Evolutionary conservation across 2,797 vertebrate species (phyloP).

Genomic region (Epinephelus malabaricus): DNA sequence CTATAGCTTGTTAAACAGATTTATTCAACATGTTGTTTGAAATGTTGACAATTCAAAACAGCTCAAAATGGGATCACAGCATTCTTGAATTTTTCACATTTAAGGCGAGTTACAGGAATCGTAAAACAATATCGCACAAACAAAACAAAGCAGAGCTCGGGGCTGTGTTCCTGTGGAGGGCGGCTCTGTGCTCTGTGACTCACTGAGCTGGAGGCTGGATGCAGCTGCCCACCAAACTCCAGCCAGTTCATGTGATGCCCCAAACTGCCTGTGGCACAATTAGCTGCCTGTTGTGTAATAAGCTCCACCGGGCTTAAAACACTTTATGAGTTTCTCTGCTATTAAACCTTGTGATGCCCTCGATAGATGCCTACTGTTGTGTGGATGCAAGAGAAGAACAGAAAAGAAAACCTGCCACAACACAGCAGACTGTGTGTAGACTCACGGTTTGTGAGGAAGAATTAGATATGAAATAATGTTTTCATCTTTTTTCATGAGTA

Average conservation of each 20-base stretch:
- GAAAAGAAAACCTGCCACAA: not conserved
- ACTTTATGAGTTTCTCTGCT: conserved; percentile 55
- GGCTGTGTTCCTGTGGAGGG: conserved; percentile 42
- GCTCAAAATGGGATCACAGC: not conserved
- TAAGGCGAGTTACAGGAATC: not conserved
- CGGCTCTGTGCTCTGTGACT: conserved; percentile 34
- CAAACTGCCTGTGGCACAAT: conserved; percentile 56
- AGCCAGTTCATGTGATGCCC: conserved; percentile 65
- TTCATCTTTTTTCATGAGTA: not conserved
- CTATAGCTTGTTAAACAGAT: not conserved
- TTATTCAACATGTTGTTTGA: not conserved
- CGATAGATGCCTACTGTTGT: not conserved
- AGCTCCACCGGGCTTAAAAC: conserved; percentile 58
- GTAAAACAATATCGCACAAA: not conserved
- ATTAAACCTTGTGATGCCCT: conserved; percentile 52
- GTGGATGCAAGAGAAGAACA: not conserved
- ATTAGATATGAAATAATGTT: not conserved
- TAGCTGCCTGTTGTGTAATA: conserved; percentile 64
- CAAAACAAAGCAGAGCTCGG: not conserved
- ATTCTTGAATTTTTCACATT: not conserved
- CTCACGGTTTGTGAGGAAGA: not conserved
- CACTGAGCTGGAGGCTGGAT: conserved; percentile 37
- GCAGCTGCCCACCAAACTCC: conserved; percentile 45
- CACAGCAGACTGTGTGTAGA: not conserved
- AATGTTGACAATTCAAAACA: not conserved